A percentile compares a stretch with the other conserved stretches of the same genome.
Evolutionary conservation across 1,140 invertebrate species (phyloP).

Genomic region (Formica exsecta): DNA sequence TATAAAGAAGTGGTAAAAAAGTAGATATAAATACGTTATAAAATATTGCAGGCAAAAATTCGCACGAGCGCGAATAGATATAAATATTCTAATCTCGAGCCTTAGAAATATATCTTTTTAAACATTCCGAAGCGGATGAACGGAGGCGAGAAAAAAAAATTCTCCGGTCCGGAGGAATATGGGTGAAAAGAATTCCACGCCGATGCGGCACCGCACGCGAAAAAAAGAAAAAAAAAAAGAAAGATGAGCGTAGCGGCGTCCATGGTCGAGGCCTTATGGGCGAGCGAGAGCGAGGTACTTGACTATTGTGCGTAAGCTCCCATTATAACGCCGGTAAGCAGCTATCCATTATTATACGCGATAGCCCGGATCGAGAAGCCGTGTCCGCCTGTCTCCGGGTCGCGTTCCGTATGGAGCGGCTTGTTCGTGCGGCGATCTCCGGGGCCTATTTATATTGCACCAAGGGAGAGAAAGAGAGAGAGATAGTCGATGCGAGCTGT

Average conservation of each 20-base stretch:
- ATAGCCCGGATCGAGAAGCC: constrained; percentile 58
- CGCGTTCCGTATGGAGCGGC: constrained; percentile 27
- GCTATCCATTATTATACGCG: constrained; percentile 61
- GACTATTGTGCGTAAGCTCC: constrained; percentile 60
- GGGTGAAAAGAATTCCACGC: constrained; percentile 25
- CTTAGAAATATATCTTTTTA: constrained; percentile 11
- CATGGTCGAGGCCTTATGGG: constrained; percentile 35
- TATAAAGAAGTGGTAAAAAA: not conserved
- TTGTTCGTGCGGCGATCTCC: constrained; percentile 39
- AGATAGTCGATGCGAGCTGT: constrained; percentile 7
- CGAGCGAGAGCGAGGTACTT: constrained; percentile 36
- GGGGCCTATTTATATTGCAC: constrained; percentile 52
- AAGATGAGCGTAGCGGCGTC: constrained; percentile 21
- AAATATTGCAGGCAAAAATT: not conserved
- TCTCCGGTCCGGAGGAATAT: constrained; percentile 18
- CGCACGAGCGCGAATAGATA: not conserved
- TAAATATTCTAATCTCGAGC: constrained; percentile 15
- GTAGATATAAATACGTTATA: not conserved
- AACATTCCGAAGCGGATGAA: not conserved
- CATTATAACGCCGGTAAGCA: constrained; percentile 61
- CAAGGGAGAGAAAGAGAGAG: not conserved
- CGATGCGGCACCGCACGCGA: constrained; percentile 30
- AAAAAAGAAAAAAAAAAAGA: constrained; percentile 47
- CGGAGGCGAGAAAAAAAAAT: constrained; percentile 13
- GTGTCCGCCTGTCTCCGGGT: constrained; percentile 49